Percentiles rank a stretch among this genome's conserved stretches.
Conservation (phyloP, 1,140 invertebrate genomes). For the Epicauta chinensis region DNA sequence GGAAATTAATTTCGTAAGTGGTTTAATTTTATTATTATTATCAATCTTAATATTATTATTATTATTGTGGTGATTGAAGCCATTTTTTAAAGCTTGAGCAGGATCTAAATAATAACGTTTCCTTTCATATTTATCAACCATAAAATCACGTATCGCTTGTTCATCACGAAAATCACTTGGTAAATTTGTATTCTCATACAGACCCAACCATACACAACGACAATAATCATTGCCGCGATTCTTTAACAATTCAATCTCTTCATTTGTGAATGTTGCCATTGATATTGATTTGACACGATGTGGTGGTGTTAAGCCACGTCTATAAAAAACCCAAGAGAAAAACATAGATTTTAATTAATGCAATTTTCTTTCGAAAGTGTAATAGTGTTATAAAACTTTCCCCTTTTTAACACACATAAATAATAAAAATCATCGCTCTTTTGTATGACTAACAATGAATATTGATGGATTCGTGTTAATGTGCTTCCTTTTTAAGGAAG, state of each 20-base stretch:
- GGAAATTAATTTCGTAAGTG: slow-evolving; percentile 23
- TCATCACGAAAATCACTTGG: slow-evolving; percentile 74
- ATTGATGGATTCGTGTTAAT: no score
- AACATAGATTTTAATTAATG: no score
- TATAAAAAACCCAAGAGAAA: slow-evolving; percentile 49
- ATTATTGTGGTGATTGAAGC: slow-evolving; percentile 37
- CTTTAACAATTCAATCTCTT: slow-evolving; percentile 91
- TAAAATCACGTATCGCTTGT: slow-evolving; percentile 82
- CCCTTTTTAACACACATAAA: no score
- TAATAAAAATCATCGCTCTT: no score
- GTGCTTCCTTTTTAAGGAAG: no score
- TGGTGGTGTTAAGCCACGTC: slow-evolving; percentile 92
- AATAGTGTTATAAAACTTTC: no score
- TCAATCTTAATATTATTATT: slow-evolving; percentile 2
- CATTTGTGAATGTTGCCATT: slow-evolving; percentile 94
- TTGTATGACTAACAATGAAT: no score
- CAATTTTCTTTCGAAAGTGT: no score
- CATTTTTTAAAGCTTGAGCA: slow-evolving; percentile 45
- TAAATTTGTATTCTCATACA: slow-evolving; percentile 56
- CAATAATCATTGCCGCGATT: slow-evolving; percentile 91
- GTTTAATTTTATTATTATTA: slow-evolving; percentile 24
- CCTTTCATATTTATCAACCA: slow-evolving; percentile 90
- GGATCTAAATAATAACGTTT: slow-evolving; percentile 71
- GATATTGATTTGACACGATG: slow-evolving; percentile 98
- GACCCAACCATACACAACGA: slow-evolving; percentile 81